phyloP scores from a whole-genome alignment of 2,113 vertebrate genomes.

The Callopanchax toddi region DNA sequence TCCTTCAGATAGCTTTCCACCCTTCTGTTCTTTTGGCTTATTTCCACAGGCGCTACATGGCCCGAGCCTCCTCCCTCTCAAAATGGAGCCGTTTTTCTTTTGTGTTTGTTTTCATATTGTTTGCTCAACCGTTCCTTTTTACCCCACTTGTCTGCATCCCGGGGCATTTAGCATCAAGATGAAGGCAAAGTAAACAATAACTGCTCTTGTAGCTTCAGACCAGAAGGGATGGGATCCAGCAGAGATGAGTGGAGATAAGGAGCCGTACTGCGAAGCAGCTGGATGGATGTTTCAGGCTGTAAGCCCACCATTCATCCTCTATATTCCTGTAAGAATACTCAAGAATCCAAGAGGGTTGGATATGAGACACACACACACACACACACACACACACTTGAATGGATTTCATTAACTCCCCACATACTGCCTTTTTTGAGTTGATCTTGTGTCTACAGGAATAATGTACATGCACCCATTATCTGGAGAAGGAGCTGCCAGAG shows the following conservation, averaged over 20 bases:
- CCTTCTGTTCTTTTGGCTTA: slow-evolving; percentile 58
- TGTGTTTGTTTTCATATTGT: slow-evolving; percentile 18
- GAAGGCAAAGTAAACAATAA: slow-evolving; percentile 46
- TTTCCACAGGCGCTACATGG: slow-evolving; percentile 41
- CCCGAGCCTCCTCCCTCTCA: slow-evolving; percentile 12
- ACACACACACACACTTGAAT: slow-evolving; percentile 34
- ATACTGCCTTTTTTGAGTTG: slow-evolving; percentile 48
- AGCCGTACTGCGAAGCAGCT: slow-evolving; percentile 19
- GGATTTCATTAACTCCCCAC: slow-evolving; percentile 58
- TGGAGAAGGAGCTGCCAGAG: slow-evolving; percentile 56
- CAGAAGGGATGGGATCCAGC: slow-evolving; percentile 13
- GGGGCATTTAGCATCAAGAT: slow-evolving; percentile 41
- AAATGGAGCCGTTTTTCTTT: slow-evolving; percentile 30
- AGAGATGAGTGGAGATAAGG: slow-evolving; percentile 15
- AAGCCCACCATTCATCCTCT: slow-evolving; percentile 35
- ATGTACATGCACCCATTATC: slow-evolving; percentile 66
- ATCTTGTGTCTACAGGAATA: slow-evolving; percentile 66
- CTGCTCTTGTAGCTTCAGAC: slow-evolving; percentile 12
- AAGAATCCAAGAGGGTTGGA: slow-evolving; percentile 30
- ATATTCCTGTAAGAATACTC: slow-evolving; percentile 33
- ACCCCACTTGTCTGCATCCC: slow-evolving; percentile 1
- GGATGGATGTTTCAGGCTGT: slow-evolving; percentile 35
- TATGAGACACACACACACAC: slow-evolving; percentile 18
- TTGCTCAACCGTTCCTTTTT: slow-evolving; percentile 29
- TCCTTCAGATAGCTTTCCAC: slow-evolving; percentile 57